Base-by-base conservation (phyloP, 2,113 vertebrate genomes). In the Tenebrosternarchus preto region DNA sequence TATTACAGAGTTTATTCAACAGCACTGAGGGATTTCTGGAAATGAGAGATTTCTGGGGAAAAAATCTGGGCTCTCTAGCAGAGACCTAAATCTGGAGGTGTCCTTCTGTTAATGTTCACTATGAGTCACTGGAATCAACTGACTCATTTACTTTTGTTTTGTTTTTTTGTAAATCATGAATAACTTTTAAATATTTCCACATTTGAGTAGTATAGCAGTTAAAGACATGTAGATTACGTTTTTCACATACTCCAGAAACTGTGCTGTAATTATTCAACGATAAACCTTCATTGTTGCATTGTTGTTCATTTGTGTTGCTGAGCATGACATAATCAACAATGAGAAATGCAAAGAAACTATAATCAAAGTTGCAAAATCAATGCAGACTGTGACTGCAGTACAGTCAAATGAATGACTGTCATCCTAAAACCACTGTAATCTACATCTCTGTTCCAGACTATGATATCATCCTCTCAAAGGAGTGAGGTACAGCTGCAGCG, bases 401-500 rank as follows among this genome's bases (percentile, higher is more conserved):
- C 75, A 69, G 75, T 77, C 70, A 85, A 82, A 84, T 71, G 46
- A 73, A 73, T 72, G 85, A 81, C 46, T 63, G 81, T 73, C 74
- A 73, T 81, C 59, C 72, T 81, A 29, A 82, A 55, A 55, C n/a
- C 68, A 59, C 43, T 55, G 39, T 89, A 90, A 92, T 92, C 87
- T 88, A 74, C 80, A 80, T 91, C 85, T 89, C 80, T 80, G 15
- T 85, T 80, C 80, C 84, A 89, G 84, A 84, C 84, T 73, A 84
- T 92, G 90, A 92, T 86, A 87, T 92, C 88, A 91, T 90, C 82
- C 82, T 86, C 8, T n/a, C 85, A 85, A 81, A 77, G 83, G 68
- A 84, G 64, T 70, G 67, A 55, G 12, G 33, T 80, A 24, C 79
- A 86, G 72, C 76, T 80, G 77, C 68, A 80, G 43, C 71, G 80